Evolutionary conservation across 2,888 invertebrate species (phyloP), one percentile per base, ranked within the genome.

Genomic region (Enoplolaimus lenunculus): DNA sequence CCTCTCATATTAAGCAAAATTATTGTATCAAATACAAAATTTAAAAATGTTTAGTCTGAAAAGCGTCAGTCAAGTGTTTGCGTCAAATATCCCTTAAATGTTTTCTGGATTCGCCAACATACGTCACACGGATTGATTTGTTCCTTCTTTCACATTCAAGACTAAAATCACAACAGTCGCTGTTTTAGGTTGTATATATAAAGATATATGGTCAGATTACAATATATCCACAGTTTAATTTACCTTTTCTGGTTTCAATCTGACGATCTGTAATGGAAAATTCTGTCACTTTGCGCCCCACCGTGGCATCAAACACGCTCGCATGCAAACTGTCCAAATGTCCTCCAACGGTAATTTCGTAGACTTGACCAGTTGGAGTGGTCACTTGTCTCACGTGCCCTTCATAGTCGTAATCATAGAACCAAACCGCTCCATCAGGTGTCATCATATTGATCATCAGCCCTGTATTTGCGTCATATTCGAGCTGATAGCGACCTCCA

Each of bases 321-420:
- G 35, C 30, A 62, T 13, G 33, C 70, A 68, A 34, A 7, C 34
- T 28, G n/a, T 64, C 31, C 30, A 16, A 2, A 31, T 29, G 34
- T 2, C 34, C 45, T 2, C 3, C 33, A 60, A 57, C 7, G 13
- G 13, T 57, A 2, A 68, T 2, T 7, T 3, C 13, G 3, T n/a
- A 68, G 26, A 34, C 26, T 7, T 93, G 92, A 71, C 94, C 94
- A 74, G 92, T 93, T 33, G 94, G 92, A 80, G 92, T 85, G 74
- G 91, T 89, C 70, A 91, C 89, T 77, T 89, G 88, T 0, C 88
- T 88, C 1, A 92, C 88, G 64, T 93, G 86, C 1, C 94, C 94
- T 73, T 91, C 86, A 81, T 88, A 87, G 78, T 94, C 92, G 78
- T 93, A 94, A 78, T 90, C 88, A 82, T 93, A 94, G 76, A 92